A percentile compares a stretch with the other conserved stretches of the same genome.
Conservation (phyloP, 2,888 invertebrate species). For the Isoperla grammatica region DNA sequence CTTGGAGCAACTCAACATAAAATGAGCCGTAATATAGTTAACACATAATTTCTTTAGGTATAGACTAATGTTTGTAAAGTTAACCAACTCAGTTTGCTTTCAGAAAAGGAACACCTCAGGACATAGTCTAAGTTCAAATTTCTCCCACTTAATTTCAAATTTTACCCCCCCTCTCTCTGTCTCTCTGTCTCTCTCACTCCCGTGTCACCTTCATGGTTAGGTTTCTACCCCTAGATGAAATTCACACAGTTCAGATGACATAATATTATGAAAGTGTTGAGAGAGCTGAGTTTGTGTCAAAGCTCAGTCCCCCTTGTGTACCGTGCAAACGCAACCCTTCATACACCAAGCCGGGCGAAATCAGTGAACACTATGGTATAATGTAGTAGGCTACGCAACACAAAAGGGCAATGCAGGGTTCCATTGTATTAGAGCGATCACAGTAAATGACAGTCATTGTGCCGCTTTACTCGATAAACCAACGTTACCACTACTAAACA, state of each 20-base stretch:
- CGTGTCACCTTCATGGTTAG: background rate
- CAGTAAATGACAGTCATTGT: slow-evolving; percentile 17
- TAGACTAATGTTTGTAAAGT: no score
- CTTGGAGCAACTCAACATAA: no score
- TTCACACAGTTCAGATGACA: slow-evolving; percentile 6
- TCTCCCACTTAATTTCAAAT: slow-evolving; percentile 10
- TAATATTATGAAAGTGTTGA: slow-evolving; percentile 10
- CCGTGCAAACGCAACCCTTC: background rate
- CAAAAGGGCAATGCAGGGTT: slow-evolving; percentile 4
- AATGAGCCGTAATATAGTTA: no score
- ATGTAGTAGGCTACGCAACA: background rate
- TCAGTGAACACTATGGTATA: background rate
- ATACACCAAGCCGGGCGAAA: background rate
- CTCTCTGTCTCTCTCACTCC: slow-evolving; percentile 3
- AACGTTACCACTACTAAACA: background rate
- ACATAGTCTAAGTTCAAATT: background rate
- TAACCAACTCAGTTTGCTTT: no score
- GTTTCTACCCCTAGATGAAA: background rate
- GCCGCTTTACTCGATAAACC: background rate
- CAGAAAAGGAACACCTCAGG: background rate
- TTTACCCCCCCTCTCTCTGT: slow-evolving; percentile 1
- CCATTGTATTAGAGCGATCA: slow-evolving; percentile 2
- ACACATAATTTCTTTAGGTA: no score
- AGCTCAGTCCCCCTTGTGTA: slow-evolving; percentile 2
- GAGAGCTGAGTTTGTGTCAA: slow-evolving; percentile 1